Conservation (phyloP, 37 sponge, comb jelly and placozoan genomes). For the Beroe ovata region DNA sequence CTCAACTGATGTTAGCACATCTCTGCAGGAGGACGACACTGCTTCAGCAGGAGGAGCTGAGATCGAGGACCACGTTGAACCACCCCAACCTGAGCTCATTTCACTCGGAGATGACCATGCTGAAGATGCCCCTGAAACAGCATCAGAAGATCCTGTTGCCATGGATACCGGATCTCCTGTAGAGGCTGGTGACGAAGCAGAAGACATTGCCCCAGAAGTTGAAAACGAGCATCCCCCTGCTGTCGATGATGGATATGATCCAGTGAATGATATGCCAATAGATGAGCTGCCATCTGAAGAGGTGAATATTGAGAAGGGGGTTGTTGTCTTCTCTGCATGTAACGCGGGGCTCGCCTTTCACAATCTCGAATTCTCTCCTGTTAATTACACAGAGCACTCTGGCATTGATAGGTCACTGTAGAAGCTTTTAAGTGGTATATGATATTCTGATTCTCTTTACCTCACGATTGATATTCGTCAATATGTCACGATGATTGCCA, state of each 20-base stretch:
- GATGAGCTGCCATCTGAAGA: background rate
- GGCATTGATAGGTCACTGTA: too few species aligned
- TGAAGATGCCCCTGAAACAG: background rate
- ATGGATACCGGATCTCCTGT: background rate
- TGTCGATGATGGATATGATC: background rate
- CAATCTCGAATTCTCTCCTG: background rate
- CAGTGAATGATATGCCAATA: background rate
- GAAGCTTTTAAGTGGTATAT: too few species aligned
- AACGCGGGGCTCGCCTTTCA: background rate
- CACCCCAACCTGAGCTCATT: too few species aligned
- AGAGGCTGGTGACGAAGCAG: background rate
- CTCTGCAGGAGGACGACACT: background rate
- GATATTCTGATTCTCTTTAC: background rate
- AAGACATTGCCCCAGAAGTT: background rate
- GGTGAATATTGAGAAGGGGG: too few species aligned
- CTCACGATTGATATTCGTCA: background rate
- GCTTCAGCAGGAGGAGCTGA: background rate
- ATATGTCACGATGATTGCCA: background rate
- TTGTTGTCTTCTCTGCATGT: too few species aligned
- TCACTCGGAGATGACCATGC: background rate
- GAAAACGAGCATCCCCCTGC: background rate
- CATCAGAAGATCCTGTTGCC: background rate
- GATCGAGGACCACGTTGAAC: background rate
- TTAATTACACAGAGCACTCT: background rate
- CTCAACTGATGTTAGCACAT: background rate